Percentiles rank a stretch among this genome's conserved stretches.
Conservation (phyloP, 2,888 invertebrate species). For the Epinotia demarniana region DNA sequence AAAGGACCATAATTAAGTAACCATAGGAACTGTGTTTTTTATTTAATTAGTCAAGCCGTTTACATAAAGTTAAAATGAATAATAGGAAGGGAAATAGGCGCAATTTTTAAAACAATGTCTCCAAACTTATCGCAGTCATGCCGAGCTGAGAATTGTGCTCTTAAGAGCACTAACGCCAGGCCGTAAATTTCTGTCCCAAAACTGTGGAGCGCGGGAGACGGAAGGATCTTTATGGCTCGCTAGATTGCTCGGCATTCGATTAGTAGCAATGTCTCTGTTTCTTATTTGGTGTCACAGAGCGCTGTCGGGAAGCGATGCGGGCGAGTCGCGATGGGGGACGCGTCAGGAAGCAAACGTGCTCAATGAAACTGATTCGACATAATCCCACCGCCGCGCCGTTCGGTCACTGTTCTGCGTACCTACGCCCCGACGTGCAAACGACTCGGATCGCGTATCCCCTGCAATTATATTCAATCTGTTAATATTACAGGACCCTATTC, state of each 20-base stretch:
- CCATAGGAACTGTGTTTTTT: constrained; percentile 9
- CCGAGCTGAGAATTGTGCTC: constrained; percentile 8
- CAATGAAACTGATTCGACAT: constrained; percentile 77
- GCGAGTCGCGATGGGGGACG: constrained; percentile 71
- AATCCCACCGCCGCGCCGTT: constrained; percentile 62
- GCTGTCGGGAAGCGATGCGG: constrained; percentile 57
- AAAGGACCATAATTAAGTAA: constrained; percentile 51
- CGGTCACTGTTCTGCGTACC: constrained; percentile 83
- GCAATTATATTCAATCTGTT: constrained; percentile 45
- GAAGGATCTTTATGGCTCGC: constrained; percentile 38
- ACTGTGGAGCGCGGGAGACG: constrained; percentile 27
- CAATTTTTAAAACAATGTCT: constrained; percentile 12
- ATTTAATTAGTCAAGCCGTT: constrained; percentile 15
- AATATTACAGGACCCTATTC: constrained; percentile 44
- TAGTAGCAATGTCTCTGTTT: constrained; percentile 39
- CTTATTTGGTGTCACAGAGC: constrained; percentile 46
- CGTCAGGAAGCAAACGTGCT: constrained; percentile 77
- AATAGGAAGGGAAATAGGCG: constrained; percentile 8
- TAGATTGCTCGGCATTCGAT: constrained; percentile 39
- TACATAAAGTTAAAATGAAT: background rate
- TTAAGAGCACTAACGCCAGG: background rate
- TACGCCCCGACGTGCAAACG: constrained; percentile 46
- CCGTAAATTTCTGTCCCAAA: constrained; percentile 27
- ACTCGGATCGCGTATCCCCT: constrained; percentile 42
- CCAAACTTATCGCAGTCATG: constrained; percentile 25